Evolutionary conservation across 1,140 invertebrate genomes (phyloP), one percentile per base, ranked within the genome.

Genomic region (Sweltsa coloradensis): DNA sequence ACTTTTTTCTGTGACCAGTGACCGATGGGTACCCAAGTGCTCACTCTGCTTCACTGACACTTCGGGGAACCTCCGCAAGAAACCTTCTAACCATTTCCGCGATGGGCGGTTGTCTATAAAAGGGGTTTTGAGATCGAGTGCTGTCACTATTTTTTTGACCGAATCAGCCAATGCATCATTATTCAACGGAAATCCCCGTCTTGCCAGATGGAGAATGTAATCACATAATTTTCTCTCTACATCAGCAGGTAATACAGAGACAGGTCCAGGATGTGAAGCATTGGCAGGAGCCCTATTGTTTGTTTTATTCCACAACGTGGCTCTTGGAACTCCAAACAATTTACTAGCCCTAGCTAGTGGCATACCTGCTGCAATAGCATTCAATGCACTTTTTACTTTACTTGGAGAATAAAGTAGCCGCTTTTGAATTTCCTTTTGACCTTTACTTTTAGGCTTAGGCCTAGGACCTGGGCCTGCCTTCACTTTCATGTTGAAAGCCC

Each of bases 11-110:
- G 59, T 60, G 1, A 62, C 55, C 34, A 45, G 22, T 25, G 59
- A 56, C 50, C 62, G 43, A 16, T 50, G 55, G 45, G 52, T 63
- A 5, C 55, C 56, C 14, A 67, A 50, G 34, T 60, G 53, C 57
- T 66, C 53, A 19, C 60, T 45, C 34, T 55, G 56, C 49, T 49
- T 58, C 37, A 54, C 14, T 3, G 43, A 9, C 23, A 66, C 53
- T 44, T 53, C 41, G 3, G 56, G 57, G 52, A 63, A 57, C 22
- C 58, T 51, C 51, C 60, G 58, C 18, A 65, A 14, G 54, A 66
- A 65, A 6, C 56, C 51, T 6, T 52, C 13, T 31, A 58, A 56
- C 63, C 62, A 65, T 52, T 62, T 63, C 9, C 51, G 49, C 5
- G 60, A 56, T 31, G 64, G 61, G 9, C 14, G 16, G 3, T 24